Base-by-base conservation (phyloP, 2,888 invertebrate genomes). In the Dicranocentrus wangi region DNA sequence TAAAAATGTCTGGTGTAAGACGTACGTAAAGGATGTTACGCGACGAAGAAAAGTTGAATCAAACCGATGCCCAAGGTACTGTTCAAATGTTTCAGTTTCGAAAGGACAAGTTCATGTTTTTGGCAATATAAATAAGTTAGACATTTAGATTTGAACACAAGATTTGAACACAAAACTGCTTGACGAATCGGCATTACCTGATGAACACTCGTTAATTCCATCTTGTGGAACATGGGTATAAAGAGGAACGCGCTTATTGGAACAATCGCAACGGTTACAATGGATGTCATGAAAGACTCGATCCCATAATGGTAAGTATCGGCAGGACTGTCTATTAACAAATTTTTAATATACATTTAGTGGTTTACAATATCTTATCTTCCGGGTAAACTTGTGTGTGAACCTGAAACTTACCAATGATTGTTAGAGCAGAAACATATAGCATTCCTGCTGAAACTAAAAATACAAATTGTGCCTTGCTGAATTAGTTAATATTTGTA, bases 301-400 rank as follows among this genome's bases (percentile, higher is more conserved):
- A 81, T 77, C 17, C 86, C 86, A 51, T 81, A 81, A 27, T 79
- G 69, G 32, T 85, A 85, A 17, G 83, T 61, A 25, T 84, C 82
- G 1, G 84, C 77, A 2, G 86, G 86, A 39, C 80, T 81, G 7
- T 84, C 86, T 84, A 32, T 32, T 32, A 32, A 32, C 32, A 32
- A 10, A 32, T 32, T 32, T 32, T 32, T 32, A n/a, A 10, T 32
- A 3, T 32, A 7, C 32, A 32, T 32, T 47, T 5, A 15, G 28
- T n/a, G n/a, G n/a, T n/a, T n/a, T n/a, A n/a, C n/a, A n/a, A n/a
- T n/a, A n/a, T n/a, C n/a, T 15, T 51, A 25, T 68, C 17, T 7
- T 47, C 1, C 2, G 19, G 25, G n/a, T 42, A 13, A 23, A 51
- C 2, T 51, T 17, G n/a, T 39, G 39, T n/a, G n/a, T 47, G n/a